Conservation (phyloP, 2,888 invertebrate genomes). For the Calameuta idolon region DNA sequence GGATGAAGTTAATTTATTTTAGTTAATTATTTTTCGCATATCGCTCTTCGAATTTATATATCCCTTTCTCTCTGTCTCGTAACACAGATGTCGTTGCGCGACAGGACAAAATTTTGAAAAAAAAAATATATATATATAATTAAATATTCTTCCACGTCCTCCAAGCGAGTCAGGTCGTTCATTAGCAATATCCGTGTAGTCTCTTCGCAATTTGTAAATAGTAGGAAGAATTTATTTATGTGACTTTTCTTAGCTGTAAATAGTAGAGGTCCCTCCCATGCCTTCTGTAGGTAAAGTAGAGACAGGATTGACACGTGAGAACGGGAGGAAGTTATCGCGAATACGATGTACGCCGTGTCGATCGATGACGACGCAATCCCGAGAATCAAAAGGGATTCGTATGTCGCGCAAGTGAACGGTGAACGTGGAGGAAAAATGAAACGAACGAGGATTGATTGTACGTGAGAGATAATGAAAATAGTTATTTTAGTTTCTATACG, state of each 20-base stretch:
- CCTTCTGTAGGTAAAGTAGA: neutral
- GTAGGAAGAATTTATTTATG: slow-evolving; percentile 50
- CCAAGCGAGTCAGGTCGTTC: neutral
- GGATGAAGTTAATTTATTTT: neutral
- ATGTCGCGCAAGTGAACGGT: neutral
- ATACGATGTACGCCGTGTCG: neutral
- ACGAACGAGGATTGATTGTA: neutral
- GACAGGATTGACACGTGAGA: neutral
- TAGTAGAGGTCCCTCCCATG: neutral
- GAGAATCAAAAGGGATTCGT: neutral
- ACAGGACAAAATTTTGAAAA: neutral
- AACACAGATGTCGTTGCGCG: neutral
- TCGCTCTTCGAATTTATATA: no score
- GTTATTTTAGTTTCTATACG: neutral
- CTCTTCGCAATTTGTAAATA: slow-evolving; percentile 33
- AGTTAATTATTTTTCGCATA: neutral
- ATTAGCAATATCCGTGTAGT: slow-evolving; percentile 19
- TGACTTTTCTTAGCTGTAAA: slow-evolving; percentile 8
- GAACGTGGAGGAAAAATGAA: slow-evolving; percentile 4
- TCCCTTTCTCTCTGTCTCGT: neutral
- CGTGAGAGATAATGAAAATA: neutral
- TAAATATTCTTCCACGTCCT: neutral
- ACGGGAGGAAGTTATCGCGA: neutral
- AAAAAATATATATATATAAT: neutral
- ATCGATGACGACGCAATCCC: neutral